phyloP scores from a whole-genome alignment of 2,113 vertebrate genomes.

The Pomatostomus ruficeps region DNA sequence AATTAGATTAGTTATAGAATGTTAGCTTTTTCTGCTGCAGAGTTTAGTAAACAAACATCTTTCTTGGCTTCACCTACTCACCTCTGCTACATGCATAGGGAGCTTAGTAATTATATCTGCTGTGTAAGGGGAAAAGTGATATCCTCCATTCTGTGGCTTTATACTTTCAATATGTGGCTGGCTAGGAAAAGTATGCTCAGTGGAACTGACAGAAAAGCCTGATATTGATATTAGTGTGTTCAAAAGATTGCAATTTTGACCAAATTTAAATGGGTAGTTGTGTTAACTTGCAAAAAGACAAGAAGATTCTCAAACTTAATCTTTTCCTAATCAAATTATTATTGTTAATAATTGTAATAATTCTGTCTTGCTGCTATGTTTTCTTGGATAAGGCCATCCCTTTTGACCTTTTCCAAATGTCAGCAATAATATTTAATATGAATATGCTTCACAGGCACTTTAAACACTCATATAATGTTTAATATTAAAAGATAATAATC shows the following conservation, averaged over 20 bases:
- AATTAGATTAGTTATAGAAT: conserved; percentile 31
- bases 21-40: not conserved
- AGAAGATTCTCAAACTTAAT: conserved; percentile 60
- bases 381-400: conserved; percentile 55
- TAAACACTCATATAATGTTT: conserved; percentile 77
- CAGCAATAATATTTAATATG: conserved; percentile 80
- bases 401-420: conserved; percentile 80
- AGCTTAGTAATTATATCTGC: conserved; percentile 4
- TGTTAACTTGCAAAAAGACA: conserved; percentile 53
- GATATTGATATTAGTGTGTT: not conserved
- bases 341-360: conserved; percentile 67
- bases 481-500: conserved; percentile 79
- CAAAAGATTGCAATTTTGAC: conserved; percentile 20
- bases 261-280: conserved; percentile 30
- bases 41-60: conserved; percentile 42
- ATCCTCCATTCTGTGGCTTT: not conserved
- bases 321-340: conserved; percentile 68
- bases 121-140: not conserved
- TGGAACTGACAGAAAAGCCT: not conserved
- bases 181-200: not conserved
- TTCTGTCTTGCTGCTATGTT: conserved; percentile 66
- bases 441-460: conserved; percentile 75
- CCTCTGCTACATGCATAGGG: not conserved
- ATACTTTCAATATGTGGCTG: not conserved
- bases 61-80: conserved; percentile 35